Evolutionary conservation across 1,140 invertebrate species (phyloP).

Genomic region (Chelonus insularis): DNA sequence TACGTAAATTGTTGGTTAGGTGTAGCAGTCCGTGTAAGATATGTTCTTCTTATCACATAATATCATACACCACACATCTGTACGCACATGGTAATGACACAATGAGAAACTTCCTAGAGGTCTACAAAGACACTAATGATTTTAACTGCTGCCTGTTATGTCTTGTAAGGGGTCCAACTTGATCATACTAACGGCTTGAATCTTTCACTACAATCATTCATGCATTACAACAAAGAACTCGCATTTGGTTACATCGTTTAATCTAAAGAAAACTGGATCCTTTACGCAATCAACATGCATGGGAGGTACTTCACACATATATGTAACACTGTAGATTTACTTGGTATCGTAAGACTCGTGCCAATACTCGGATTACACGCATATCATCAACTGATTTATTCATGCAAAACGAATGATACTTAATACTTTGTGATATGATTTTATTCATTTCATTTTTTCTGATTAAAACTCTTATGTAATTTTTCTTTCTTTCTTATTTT

Average conservation of each 20-base stretch:
- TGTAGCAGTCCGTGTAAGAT: too few species aligned
- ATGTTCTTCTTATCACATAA: too few species aligned
- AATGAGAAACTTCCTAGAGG: neutral
- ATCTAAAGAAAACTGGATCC: conserved; percentile 40
- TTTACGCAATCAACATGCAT: conserved; percentile 36
- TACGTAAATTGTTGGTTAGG: too few species aligned
- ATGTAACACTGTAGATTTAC: neutral
- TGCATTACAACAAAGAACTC: neutral
- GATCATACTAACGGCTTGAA: neutral
- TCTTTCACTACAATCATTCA: neutral
- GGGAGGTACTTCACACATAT: conserved; percentile 13
- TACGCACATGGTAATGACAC: neutral
- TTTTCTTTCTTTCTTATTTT: too few species aligned
- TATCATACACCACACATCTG: neutral
- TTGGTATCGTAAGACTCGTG: neutral
- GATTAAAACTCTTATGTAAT: too few species aligned
- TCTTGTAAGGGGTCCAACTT: neutral
- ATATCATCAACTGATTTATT: conserved; percentile 3
- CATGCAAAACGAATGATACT: conserved; percentile 3
- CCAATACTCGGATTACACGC: conserved; percentile 1
- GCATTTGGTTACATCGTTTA: conserved; percentile 14
- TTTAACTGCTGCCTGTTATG: neutral
- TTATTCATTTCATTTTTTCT: neutral
- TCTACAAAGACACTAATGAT: neutral
- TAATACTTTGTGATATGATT: neutral